phyloP scores from a whole-genome alignment of 2,797 vertebrate genomes.

The Novumbra hubbsi region DNA sequence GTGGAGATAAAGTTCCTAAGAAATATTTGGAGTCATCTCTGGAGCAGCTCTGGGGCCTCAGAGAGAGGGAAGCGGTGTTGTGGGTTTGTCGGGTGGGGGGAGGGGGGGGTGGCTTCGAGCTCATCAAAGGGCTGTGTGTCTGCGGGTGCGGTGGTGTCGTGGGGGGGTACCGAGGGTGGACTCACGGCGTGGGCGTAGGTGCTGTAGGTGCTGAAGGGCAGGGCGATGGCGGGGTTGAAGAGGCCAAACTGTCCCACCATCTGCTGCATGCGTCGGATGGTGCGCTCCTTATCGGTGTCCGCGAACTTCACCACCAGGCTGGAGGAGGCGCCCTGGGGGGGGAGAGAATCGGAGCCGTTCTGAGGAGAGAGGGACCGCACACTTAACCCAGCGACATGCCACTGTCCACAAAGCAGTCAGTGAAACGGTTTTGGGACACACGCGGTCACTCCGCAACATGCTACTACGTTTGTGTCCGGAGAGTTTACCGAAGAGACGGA shows the following conservation, averaged over 20 bases:
- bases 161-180: slow-evolving; percentile 43
- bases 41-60: slow-evolving; percentile 53
- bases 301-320: slow-evolving; percentile 99
- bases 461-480: slow-evolving; percentile 19
- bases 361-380: slow-evolving; percentile 45
- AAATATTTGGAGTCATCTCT: slow-evolving; percentile 69
- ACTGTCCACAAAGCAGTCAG: slow-evolving; percentile 14
- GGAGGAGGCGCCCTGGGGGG: slow-evolving; percentile 91
- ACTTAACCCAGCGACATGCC: slow-evolving; percentile 43
- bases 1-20: slow-evolving; percentile 56
- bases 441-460: background rate
- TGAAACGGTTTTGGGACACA: slow-evolving; percentile 8
- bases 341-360: slow-evolving; percentile 46
- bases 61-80: slow-evolving; percentile 22
- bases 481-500: slow-evolving; percentile 16
- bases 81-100: slow-evolving; percentile 22
- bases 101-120: slow-evolving; percentile 60
- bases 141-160: slow-evolving; percentile 29
- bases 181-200: slow-evolving; percentile 96
- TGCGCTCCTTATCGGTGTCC: slow-evolving; percentile 99
- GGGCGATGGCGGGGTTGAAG: slow-evolving; percentile 92
- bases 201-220: slow-evolving; percentile 97
- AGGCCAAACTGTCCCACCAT: slow-evolving; percentile 99
- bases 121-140: slow-evolving; percentile 67
- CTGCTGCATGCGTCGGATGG: slow-evolving; percentile 97